These are phyloP conservation scores for Peromyscus maniculatus DNA, from an alignment of 2,113 vertebrate species.

Conservation along the genomic window DNA sequence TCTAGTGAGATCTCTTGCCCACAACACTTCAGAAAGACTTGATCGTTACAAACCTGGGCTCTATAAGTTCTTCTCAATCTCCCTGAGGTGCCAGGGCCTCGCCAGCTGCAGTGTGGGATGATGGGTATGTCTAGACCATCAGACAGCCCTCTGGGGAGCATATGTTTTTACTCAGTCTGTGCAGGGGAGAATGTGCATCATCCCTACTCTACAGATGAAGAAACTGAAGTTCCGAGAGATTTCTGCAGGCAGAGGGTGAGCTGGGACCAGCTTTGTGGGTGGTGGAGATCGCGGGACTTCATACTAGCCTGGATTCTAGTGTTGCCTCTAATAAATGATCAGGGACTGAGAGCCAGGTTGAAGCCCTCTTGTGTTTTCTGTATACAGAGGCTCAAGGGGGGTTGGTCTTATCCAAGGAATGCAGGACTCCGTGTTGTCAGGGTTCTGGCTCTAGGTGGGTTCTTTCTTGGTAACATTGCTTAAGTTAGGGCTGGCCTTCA, in stretches of 20 bases:
- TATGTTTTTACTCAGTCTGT: rapidly evolving
- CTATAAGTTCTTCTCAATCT: background rate
- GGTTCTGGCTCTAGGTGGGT: background rate
- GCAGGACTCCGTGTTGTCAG: background rate
- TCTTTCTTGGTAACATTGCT: rapidly evolving
- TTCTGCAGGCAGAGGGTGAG: background rate
- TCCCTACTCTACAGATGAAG: background rate
- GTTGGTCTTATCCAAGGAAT: rapidly evolving
- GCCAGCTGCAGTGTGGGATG: background rate
- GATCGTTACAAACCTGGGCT: background rate
- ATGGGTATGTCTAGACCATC: rapidly evolving
- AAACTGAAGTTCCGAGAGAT: background rate
- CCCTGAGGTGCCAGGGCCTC: background rate
- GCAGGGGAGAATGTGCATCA: rapidly evolving
- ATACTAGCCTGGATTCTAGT: rapidly evolving
- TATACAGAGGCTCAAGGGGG: background rate
- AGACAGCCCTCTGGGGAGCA: rapidly evolving
- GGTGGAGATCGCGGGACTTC: background rate
- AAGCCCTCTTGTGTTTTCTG: background rate
- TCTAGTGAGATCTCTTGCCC: background rate
- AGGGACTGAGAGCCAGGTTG: too few species aligned
- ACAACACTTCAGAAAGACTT: rapidly evolving
- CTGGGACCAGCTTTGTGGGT: too few species aligned
- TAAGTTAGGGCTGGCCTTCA: rapidly evolving
- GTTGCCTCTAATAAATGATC: rapidly evolving